phyloP scores from a whole-genome alignment of 2,113 vertebrate species.

The Aleadryas rufinucha region DNA sequence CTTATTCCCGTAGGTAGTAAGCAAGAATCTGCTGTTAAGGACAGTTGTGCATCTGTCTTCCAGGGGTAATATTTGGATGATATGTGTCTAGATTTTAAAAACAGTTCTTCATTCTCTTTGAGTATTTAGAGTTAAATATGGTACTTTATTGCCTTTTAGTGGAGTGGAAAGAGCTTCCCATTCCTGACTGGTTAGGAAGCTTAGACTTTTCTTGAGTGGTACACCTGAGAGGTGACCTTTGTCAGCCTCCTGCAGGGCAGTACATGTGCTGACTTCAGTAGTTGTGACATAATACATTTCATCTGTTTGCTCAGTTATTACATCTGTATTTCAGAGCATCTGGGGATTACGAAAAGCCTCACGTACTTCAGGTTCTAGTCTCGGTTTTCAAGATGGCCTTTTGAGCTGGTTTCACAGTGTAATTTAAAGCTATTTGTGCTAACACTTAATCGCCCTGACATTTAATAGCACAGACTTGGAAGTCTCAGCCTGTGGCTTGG shows the following conservation, averaged over 20 bases:
- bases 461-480: neutral
- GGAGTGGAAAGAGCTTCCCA: neutral
- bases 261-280: neutral
- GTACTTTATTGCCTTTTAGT: neutral
- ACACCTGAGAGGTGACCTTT: neutral
- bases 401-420: neutral
- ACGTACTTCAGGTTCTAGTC: neutral
- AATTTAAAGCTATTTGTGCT: neutral
- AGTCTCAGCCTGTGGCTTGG: neutral
- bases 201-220: neutral
- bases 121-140: neutral
- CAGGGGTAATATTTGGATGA: neutral
- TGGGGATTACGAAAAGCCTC: neutral
- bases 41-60: neutral
- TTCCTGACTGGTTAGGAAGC: neutral
- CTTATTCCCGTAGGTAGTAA: constrained; percentile 95
- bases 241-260: neutral
- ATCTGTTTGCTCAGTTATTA: neutral
- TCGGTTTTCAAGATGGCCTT: neutral
- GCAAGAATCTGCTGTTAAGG: neutral
- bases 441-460: neutral
- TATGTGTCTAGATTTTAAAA: neutral
- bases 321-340: neutral
- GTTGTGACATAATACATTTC: neutral
- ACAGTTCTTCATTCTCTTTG: neutral